Evolutionary conservation across 2,888 invertebrate genomes (phyloP).

Genomic region (Cephus spinipes): DNA sequence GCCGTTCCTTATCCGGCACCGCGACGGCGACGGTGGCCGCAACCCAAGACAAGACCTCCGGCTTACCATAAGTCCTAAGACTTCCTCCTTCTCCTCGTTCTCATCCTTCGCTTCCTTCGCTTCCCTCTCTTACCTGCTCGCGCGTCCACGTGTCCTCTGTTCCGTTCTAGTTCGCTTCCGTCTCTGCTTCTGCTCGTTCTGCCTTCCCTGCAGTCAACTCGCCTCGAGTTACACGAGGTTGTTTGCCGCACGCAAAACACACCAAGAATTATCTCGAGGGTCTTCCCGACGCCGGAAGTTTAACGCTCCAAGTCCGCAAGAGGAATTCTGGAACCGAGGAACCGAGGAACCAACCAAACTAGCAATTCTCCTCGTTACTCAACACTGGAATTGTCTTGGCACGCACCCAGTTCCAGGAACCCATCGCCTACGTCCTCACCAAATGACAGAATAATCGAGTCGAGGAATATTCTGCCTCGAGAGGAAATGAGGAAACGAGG

Average conservation of each 20-base stretch:
- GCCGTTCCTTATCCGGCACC: too few relatives aligned
- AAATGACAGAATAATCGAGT: conserved; percentile 56
- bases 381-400: conserved; percentile 47
- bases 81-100: conserved; percentile 15
- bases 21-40: too few relatives aligned
- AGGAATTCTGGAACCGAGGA: too few relatives aligned
- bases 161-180: too few relatives aligned
- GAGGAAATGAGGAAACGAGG: neutral
- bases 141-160: too few relatives aligned
- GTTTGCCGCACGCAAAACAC: conserved; percentile 24
- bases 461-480: neutral
- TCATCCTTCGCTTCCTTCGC: too few relatives aligned
- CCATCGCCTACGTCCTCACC: conserved; percentile 7
- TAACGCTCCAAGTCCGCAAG: too few relatives aligned
- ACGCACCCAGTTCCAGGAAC: conserved; percentile 29
- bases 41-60: too few relatives aligned
- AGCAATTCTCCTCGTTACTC: too few relatives aligned
- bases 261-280: neutral
- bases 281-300: neutral
- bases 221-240: conserved; percentile 35
- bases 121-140: too few relatives aligned
- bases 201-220: conserved; percentile 22
- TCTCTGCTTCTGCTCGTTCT: conserved; percentile 5
- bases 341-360: too few relatives aligned
- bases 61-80: conserved; percentile 15